Conservation (phyloP, 2,888 invertebrate genomes). For the Diachrysia chrysitis region DNA sequence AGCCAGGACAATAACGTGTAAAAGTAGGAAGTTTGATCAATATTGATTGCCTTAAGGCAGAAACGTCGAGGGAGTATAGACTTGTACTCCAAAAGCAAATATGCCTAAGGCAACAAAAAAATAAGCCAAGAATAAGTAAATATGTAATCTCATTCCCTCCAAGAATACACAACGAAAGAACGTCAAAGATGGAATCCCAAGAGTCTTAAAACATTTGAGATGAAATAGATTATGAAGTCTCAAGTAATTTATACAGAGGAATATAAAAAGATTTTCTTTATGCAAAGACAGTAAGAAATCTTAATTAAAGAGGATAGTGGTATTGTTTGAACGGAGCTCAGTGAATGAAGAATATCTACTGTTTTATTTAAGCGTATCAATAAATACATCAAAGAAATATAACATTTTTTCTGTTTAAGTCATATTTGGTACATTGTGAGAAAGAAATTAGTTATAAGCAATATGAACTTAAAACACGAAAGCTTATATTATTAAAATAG, state of each 20-base stretch:
- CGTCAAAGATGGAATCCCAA: neutral
- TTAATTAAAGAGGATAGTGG: neutral
- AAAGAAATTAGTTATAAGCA: no score
- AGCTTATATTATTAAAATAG: no score
- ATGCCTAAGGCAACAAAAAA: neutral
- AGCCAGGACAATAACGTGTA: no score
- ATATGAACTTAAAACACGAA: no score
- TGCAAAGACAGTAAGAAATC: neutral
- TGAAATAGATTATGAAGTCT: neutral
- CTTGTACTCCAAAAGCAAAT: neutral
- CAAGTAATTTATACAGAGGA: neutral
- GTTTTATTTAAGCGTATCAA: neutral
- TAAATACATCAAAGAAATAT: no score
- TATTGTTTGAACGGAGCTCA: neutral
- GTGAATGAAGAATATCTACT: neutral
- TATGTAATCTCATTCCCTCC: neutral
- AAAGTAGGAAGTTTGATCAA: no score
- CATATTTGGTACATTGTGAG: no score
- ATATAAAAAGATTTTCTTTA: slow-evolving; percentile 4
- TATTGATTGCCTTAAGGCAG: neutral
- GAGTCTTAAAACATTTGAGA: neutral
- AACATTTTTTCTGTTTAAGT: no score
- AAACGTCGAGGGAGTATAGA: neutral
- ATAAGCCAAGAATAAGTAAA: neutral
- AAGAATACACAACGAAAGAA: neutral